phyloP scores from a whole-genome alignment of 2,113 vertebrate genomes.

The Gobius niger region DNA sequence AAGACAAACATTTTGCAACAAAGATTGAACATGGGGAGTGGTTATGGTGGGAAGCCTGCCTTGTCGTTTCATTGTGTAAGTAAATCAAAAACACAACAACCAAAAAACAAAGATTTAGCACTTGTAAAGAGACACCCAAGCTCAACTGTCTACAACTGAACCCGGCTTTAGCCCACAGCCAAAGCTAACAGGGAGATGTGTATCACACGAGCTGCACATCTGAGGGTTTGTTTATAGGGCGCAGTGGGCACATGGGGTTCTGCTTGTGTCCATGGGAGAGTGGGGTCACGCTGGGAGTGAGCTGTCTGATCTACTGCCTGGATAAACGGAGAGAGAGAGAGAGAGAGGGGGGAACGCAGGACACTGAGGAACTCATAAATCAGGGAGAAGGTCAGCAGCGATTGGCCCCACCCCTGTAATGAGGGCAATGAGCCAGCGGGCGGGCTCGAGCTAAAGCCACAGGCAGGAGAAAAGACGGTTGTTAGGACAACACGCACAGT shows the following conservation, averaged over 20 bases:
- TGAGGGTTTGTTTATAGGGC: conserved; percentile 48
- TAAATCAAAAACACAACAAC: too few species aligned
- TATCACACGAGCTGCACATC: conserved; percentile 50
- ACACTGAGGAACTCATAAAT: conserved; percentile 58
- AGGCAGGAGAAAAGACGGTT: conserved; percentile 18
- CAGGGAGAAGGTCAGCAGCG: conserved; percentile 50
- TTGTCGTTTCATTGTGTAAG: too few species aligned
- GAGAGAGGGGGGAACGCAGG: conserved; percentile 23
- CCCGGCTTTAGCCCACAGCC: conserved; percentile 11
- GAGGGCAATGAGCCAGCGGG: conserved; percentile 43
- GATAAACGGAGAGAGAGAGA: conserved; percentile 27
- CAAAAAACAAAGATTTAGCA: too few species aligned
- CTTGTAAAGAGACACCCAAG: background rate
- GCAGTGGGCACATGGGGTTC: conserved; percentile 34
- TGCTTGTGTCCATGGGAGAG: conserved; percentile 18
- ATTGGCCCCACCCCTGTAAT: conserved; percentile 46
- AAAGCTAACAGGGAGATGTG: background rate
- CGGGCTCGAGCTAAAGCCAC: conserved; percentile 36
- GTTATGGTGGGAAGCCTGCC: too few species aligned
- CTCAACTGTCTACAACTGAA: conserved; percentile 1
- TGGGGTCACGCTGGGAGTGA: conserved; percentile 26
- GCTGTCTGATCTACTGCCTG: conserved; percentile 27
- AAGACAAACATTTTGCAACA: background rate
- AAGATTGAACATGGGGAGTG: too few species aligned
- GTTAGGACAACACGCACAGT: background rate